Conservation (phyloP, 2,113 vertebrate genomes). For the Arenaria interpres region DNA sequence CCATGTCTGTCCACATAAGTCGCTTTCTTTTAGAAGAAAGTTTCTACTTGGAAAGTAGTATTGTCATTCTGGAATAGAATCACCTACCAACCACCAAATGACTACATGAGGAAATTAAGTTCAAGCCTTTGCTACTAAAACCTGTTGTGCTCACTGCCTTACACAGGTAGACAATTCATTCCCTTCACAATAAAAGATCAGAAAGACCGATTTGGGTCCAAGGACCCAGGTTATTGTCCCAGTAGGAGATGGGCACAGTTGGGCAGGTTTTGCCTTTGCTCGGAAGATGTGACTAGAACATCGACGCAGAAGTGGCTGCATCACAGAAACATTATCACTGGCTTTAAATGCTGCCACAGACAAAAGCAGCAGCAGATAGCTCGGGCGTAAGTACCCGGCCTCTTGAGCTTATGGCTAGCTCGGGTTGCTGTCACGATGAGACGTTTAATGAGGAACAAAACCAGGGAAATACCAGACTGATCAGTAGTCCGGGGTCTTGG, state of each 20-base stretch:
- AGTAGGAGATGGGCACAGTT: background rate
- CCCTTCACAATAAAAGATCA: background rate
- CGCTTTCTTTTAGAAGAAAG: background rate
- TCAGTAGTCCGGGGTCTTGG: background rate
- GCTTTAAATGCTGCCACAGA: background rate
- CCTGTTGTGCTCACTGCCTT: background rate
- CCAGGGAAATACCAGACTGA: background rate
- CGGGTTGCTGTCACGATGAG: background rate
- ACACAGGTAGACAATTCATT: background rate
- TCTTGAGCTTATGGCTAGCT: background rate
- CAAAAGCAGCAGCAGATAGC: background rate
- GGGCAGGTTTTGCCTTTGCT: background rate
- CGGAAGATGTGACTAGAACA: background rate
- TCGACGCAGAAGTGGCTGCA: background rate
- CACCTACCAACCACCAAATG: background rate
- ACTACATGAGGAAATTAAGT: background rate
- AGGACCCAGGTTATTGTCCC: background rate
- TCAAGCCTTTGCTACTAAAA: background rate
- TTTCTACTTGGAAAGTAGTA: background rate
- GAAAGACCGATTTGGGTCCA: background rate
- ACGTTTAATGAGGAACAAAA: background rate
- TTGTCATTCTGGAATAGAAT: background rate
- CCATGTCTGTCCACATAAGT: background rate
- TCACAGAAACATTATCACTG: background rate
- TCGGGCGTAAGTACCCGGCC: background rate